Conservation (phyloP, 1,140 invertebrate species). For the Drosophila subobscura region DNA sequence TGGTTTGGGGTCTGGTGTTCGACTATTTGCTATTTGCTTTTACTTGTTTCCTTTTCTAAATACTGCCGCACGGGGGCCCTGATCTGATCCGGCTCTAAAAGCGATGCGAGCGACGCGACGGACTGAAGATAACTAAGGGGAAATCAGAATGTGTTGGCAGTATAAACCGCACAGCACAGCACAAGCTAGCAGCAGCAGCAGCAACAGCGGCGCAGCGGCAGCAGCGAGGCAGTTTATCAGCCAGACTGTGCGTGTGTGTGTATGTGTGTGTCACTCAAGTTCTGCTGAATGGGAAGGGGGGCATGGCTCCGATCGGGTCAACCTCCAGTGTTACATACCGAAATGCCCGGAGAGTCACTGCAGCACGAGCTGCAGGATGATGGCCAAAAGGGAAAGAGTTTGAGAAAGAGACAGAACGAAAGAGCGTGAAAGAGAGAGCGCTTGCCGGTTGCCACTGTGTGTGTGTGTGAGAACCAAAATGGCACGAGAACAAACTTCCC, state of each 20-base stretch:
- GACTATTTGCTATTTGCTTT: conserved; percentile 25
- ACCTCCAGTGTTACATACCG: too few relatives aligned
- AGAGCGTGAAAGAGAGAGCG: not conserved
- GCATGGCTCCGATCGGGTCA: too few relatives aligned
- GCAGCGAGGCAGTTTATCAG: conserved; percentile 2
- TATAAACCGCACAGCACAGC: conserved; percentile 74
- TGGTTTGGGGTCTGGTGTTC: not conserved
- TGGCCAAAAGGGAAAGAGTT: not conserved
- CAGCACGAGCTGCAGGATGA: too few relatives aligned
- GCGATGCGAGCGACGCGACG: conserved; percentile 65
- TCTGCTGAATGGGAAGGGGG: too few relatives aligned
- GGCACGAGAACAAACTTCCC: conserved; percentile 10
- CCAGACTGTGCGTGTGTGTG: not conserved
- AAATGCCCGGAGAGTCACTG: too few relatives aligned
- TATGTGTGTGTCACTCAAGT: conserved; percentile 19
- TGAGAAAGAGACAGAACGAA: not conserved
- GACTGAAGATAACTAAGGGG: conserved; percentile 76
- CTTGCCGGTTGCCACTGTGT: not conserved
- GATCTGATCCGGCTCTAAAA: conserved; percentile 50
- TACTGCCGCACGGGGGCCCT: conserved; percentile 47
- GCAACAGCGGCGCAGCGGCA: conserved; percentile 30
- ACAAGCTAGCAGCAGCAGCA: conserved; percentile 39
- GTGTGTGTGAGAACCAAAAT: conserved; percentile 10
- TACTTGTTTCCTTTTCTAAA: conserved; percentile 30
- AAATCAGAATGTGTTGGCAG: conserved; percentile 77